Evolutionary conservation across 2,113 vertebrate species (phyloP), one percentile per base, ranked within the genome.

Genomic region (Brachyistius frenatus): DNA sequence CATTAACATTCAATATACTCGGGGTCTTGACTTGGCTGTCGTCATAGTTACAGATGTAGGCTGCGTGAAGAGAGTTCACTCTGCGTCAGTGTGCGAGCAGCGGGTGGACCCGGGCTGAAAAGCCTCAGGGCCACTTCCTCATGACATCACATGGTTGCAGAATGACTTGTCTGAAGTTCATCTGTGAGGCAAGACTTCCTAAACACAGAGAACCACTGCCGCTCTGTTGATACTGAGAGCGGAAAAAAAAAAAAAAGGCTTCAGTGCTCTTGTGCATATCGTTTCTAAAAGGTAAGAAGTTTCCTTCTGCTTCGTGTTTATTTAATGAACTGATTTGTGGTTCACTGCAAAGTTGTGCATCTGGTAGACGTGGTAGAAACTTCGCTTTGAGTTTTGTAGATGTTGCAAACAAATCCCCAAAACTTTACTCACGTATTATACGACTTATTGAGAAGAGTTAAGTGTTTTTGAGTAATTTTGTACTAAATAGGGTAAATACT

Each of bases 111-210:
- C 58, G 16, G 33, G 39, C 53, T 86, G 44, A 56, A 75, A 71
- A 78, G 81, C 91, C 89, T 69, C n/a, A 9, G 81, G 23, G 88
- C 90, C 1, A 63, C 87, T 86, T 86, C 92, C 92, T 86, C 92
- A 87, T 93, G 91, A 86, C 91, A 91, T 94, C 93, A 94, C 93
- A 92, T 94, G 92, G 86, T 86, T 87, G 33, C 89, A 83, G 89
- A 89, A 83, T 93, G 91, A 94, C 90, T 92, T 85, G 49, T 78
- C 62, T 47, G 61, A 72, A 78, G 11, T 56, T 86, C 76, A 36
- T 83, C 76, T 71, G 76, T 78, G 83, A 85, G 75, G 75, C 84
- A 67, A 86, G 85, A 84, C 72, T 89, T 89, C 71, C 73, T 70
- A 68, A 76, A 88, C 60, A 41, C n/a, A 46, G 70, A 49, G 63